Base-by-base conservation (phyloP, 1,140 invertebrate species). In the Pogonomyrmex californicus region DNA sequence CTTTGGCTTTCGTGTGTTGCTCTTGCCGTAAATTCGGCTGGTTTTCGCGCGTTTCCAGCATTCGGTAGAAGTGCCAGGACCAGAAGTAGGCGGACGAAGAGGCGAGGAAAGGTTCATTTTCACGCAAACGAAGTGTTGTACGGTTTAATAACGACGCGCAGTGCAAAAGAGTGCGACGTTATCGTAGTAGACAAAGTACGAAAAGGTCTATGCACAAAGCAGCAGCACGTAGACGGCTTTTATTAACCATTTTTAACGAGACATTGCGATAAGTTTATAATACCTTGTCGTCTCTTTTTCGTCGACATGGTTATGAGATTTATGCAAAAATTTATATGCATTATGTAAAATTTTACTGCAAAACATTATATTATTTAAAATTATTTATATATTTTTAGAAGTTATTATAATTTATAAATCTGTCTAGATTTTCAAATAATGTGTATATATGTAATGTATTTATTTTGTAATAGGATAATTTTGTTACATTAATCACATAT, bases 241-340 rank as follows among this genome's bases (percentile, higher is more conserved):
- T 85, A 75, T 83, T 75, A 83, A 75, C 41, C 38, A 73, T 60
- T 75, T 83, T 44, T 68, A 83, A 83, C 44, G 70, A 75, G 68
- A 49, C 4, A 60, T 7, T 10, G 9, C 6, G 12, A 75, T 83
- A 83, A 73, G 54, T 79, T 79, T 41, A 79, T 49, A 83, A 83
- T 83, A 60, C 12, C 68, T 23, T 49, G 68, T 41, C 33, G n/a
- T 60, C 6, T 60, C 6, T 33, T 62, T 36, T 60, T 23, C 47
- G 66, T 30, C 41, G 41, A 60, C 41, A 68, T n/a, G 47, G 6
- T 54, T 30, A 71, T 23, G 10, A 10, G 12, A 68, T 81, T 82
- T 82, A 54, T 36, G 47, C 44, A 12, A 30, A 71, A 58, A 17
- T 38, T 54, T 36, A 71, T 47, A 17, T 41, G 44, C 14, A 47